These are phyloP conservation scores for Neoitamus cyanurus DNA, from an alignment of 2,888 invertebrate species.

Conservation along the genomic window DNA sequence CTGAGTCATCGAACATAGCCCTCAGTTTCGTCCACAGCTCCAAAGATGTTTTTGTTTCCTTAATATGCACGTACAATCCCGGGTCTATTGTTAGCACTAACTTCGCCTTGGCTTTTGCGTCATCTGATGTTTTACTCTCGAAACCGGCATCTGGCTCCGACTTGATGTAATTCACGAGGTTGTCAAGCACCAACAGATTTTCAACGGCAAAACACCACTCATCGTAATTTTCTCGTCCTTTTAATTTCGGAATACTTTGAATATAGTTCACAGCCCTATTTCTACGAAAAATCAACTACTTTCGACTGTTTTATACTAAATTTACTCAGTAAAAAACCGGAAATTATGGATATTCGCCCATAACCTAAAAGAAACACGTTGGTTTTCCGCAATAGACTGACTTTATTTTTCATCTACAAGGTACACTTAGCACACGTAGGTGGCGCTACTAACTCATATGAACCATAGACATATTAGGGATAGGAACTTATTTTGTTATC, in stretches of 20 bases:
- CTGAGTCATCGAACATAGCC: background rate
- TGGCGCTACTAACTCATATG: no score
- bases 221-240: background rate
- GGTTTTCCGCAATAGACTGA: no score
- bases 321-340: no score
- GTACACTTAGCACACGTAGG: no score
- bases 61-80: background rate
- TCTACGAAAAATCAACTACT: no score
- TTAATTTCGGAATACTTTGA: background rate
- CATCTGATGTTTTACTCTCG: background rate
- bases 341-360: no score
- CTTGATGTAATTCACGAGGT: background rate
- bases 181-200: background rate
- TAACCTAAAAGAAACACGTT: no score
- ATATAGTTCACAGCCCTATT: background rate
- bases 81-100: background rate
- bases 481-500: no score
- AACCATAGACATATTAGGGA: no score
- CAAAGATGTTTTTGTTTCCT: background rate
- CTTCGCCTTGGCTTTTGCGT: background rate
- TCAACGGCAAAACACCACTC: background rate
- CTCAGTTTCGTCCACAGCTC: background rate
- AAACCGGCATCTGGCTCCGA: no score
- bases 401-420: no score
- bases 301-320: no score